Base-by-base conservation (phyloP, 2,888 invertebrate genomes). In the Carcina quercana region DNA sequence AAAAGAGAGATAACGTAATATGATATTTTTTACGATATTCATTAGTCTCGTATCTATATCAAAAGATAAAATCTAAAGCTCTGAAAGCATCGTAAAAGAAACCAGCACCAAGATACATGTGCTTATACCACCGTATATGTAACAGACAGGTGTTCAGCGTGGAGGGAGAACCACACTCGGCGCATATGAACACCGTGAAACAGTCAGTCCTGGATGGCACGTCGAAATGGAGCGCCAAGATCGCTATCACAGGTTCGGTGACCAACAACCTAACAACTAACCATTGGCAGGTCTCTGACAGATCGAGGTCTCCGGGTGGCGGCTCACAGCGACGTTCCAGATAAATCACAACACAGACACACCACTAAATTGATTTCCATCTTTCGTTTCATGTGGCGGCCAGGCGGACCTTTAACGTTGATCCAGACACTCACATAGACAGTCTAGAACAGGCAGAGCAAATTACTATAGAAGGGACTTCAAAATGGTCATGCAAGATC, bases 151-250 rank as follows among this genome's bases (percentile, higher is more conserved):
- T 97, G 82, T 97, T 96, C 87, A 91, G 94, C 86, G 94, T 97
- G 72, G 97, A 98, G 82, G 92, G 92, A 75, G 95, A 96, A 85
- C 93, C 91, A 67, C 97, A 98, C 86, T 86, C 91, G 50, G 95
- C 96, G 65, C 96, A 98, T 87, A 96, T 98, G 96, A 96, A 95
- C 86, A 92, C 96, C 51, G 97, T 98, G 68, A 97, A 98, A 89
- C 97, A 98, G 87, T 95, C 96, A 69, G 98, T 98, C 65, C 89
- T 98, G 85, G 98, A 98, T 86, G 98, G 98, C 70, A 98, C 98
- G 55, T 97, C 97, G 78, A 98, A 98, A 88, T 98, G 98, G 98
- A 98, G 98, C 70, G 98, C 98, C 68, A 98, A 98, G 91, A 98
- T 98, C 86, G 97, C 97, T 76, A 97, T 98, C 85, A 98, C 98